phyloP scores from a whole-genome alignment of 2,797 vertebrate species.

The Varecia variegata region DNA sequence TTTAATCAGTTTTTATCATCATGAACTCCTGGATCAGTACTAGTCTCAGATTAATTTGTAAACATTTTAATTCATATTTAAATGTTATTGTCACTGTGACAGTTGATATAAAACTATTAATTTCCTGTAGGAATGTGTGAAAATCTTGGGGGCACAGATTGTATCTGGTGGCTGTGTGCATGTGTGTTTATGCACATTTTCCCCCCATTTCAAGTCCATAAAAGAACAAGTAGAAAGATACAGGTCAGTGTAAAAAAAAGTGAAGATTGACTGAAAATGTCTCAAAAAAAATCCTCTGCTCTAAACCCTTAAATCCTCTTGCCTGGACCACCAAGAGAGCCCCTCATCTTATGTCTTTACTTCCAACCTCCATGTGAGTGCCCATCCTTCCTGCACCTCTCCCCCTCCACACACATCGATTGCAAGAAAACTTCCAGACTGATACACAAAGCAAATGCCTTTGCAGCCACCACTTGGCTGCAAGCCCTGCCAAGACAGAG shows the following conservation, averaged over 20 bases:
- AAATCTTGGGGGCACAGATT: not conserved
- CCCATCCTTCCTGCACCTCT: not conserved
- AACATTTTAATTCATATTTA: conserved; percentile 45
- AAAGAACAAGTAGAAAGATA: not conserved
- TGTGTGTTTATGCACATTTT: not conserved
- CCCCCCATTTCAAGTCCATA: not conserved
- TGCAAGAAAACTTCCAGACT: not conserved
- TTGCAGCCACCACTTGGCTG: not conserved
- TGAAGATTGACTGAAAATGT: not conserved
- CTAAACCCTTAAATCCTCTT: not conserved
- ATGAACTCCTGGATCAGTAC: not conserved
- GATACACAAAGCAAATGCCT: not conserved
- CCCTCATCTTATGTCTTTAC: not conserved
- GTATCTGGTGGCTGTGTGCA: not conserved
- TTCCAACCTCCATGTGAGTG: not conserved
- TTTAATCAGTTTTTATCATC: not conserved
- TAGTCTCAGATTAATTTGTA: not conserved
- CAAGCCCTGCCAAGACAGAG: not conserved
- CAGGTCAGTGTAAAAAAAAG: not conserved
- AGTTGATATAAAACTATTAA: not conserved
- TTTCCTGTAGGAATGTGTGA: not conserved
- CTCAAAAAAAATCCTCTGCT: not conserved
- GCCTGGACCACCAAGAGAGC: not conserved
- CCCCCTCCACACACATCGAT: not conserved
- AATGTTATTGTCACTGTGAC: not conserved